Evolutionary conservation across 2,113 vertebrate species (phyloP).

Genomic region (Onychostruthus taczanowskii): DNA sequence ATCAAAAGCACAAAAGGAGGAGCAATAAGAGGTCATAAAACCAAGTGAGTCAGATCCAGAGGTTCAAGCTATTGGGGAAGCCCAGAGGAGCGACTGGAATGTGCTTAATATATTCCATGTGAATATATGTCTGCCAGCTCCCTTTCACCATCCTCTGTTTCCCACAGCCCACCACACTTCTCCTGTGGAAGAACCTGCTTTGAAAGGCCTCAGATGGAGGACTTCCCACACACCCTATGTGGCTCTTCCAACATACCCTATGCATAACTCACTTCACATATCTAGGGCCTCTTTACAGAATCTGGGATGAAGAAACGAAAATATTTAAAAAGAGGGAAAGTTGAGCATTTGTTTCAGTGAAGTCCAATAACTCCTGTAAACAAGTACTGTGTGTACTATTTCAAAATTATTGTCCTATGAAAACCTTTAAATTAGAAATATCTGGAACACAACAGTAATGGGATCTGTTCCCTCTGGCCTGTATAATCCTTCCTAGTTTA

Average conservation of each 20-base stretch:
- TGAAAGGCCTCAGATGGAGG: not conserved
- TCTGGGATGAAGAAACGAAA: not conserved
- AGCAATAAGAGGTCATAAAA: constrained; percentile 48
- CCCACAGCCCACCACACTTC: constrained; percentile 26
- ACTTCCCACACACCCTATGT: not conserved
- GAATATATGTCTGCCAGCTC: constrained; percentile 56
- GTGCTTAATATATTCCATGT: constrained; percentile 55
- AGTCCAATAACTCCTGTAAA: constrained; percentile 36
- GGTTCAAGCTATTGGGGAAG: constrained; percentile 39
- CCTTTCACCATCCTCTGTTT: constrained; percentile 36
- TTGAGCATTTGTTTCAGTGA: constrained; percentile 9
- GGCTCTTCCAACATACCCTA: not conserved
- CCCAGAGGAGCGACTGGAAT: constrained; percentile 37
- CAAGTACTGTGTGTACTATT: constrained; percentile 32
- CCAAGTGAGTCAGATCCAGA: constrained; percentile 10
- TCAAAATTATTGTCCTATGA: constrained; percentile 35
- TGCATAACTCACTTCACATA: not conserved
- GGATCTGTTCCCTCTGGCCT: constrained; percentile 19
- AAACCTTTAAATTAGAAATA: constrained; percentile 42
- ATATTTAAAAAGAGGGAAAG: constrained; percentile 15
- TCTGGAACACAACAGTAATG: constrained; percentile 1
- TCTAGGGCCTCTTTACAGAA: not conserved
- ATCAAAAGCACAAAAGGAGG: constrained; percentile 28
- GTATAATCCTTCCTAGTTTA: constrained; percentile 44
- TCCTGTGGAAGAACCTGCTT: constrained; percentile 28